Conservation (phyloP, 2,888 invertebrate species). For the Cryptus viduatorius region DNA sequence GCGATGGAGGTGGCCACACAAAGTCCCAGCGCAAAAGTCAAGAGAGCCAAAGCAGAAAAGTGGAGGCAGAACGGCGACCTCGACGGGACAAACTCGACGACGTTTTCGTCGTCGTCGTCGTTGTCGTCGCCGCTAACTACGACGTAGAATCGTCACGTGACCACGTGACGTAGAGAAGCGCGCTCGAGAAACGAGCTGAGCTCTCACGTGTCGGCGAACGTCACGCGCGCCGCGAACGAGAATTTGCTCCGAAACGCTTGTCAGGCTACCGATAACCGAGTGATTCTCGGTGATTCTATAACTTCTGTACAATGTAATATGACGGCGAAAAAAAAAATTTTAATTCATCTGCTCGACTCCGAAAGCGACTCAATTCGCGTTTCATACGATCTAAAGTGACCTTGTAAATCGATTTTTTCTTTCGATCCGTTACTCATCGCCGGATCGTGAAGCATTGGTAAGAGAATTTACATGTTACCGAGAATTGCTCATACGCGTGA, state of each 20-base stretch:
- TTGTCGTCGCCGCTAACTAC: slow-evolving; percentile 45
- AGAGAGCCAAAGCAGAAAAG: slow-evolving; percentile 33
- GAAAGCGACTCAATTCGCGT: too few species aligned
- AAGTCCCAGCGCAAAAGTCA: slow-evolving; percentile 22
- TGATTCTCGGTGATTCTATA: background rate
- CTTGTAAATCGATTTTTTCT: too few species aligned
- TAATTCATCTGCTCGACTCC: too few species aligned
- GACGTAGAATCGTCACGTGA: slow-evolving; percentile 69
- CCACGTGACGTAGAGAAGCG: slow-evolving; percentile 65
- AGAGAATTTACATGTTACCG: background rate
- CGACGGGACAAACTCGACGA: slow-evolving; percentile 44
- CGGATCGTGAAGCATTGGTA: background rate
- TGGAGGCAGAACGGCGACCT: slow-evolving; percentile 60
- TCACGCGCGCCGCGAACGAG: slow-evolving; percentile 48
- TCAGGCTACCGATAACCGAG: background rate
- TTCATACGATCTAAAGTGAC: too few species aligned
- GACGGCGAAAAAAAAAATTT: background rate
- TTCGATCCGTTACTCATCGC: too few species aligned
- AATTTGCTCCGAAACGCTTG: slow-evolving; percentile 16
- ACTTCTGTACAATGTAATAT: background rate
- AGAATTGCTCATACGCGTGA: slow-evolving; percentile 43
- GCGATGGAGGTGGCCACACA: slow-evolving; percentile 31
- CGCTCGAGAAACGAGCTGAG: slow-evolving; percentile 49
- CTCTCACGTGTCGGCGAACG: slow-evolving; percentile 64
- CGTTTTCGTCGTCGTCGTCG: slow-evolving; percentile 47